Evolutionary conservation across 2,888 invertebrate species (phyloP).

Genomic region (Melipona bicolor): DNA sequence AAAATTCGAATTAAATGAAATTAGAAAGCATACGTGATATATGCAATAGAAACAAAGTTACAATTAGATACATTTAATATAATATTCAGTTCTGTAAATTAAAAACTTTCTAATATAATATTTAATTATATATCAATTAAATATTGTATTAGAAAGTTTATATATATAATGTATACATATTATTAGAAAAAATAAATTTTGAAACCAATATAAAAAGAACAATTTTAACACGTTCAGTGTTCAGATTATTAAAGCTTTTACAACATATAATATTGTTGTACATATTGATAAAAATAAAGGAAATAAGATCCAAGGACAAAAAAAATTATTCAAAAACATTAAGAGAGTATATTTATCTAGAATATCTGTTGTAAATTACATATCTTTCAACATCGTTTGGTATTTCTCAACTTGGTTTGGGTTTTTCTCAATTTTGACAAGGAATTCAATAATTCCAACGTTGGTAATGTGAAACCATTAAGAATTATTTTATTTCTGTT

Average conservation of each 20-base stretch:
- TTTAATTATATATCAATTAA: background rate
- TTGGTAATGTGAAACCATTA: conserved; percentile 31
- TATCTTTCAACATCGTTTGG: conserved; percentile 19
- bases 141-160: background rate
- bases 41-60: too few species aligned
- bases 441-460: conserved; percentile 18
- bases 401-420: too few species aligned
- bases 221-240: background rate
- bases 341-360: conserved; percentile 23
- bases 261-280: background rate
- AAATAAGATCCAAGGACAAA: background rate
- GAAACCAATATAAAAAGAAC: background rate
- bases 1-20: too few species aligned
- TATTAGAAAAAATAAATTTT: background rate
- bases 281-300: background rate
- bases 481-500: conserved; percentile 37
- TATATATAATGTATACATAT: too few species aligned
- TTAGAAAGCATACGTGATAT: too few species aligned
- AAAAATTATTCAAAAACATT: conserved; percentile 1
- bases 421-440: conserved; percentile 11
- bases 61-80: too few species aligned
- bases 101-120: background rate
- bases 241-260: background rate
- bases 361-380: conserved; percentile 23
- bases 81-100: background rate